Base-by-base conservation (phyloP, 2,113 vertebrate species). In the Nycticryphes semicollaris region DNA sequence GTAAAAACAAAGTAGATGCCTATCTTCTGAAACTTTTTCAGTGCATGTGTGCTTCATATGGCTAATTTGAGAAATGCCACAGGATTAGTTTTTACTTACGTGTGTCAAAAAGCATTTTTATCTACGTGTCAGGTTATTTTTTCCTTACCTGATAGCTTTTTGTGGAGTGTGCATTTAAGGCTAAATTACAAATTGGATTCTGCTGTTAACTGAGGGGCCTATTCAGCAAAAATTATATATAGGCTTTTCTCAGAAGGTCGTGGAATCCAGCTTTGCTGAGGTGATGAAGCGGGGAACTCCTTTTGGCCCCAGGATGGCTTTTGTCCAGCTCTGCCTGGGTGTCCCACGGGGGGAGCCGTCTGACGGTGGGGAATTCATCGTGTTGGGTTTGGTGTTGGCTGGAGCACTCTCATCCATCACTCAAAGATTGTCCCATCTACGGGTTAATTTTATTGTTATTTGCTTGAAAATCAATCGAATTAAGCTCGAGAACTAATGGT, bases 111-210 rank as follows among this genome's bases (percentile, higher is more conserved):
- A 91, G 92, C 91, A 75, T 98, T 98, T 98, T 93, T 95, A 97
- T 92, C 96, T 97, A 93, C 85, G 47, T 23, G 63, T 97, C 96
- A 97, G 92, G 62, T 91, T n/a, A n/a, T n/a, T 96, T 95, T 76
- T 73, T 78, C 94, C 94, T 94, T 94, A 96, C 93, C 83, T 97
- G 91, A 54, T 96, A 76, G 84, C 93, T 96, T 95, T 96, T 82
- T 97, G 96, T 97, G 80, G 94, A 95, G 91, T 95, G 22, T 97
- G 95, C 94, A 97, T 96, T 97, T 98, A 97, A 97, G 95, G 91
- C 94, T 95, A 97, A 95, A 98, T 98, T 97, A 96, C 97, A 98
- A 96, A 97, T 97, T 97, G 96, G 95, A 97, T 98, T 98, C 96
- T 97, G 93, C 96, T 97, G 97, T 95, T 97, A 96, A 96, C 90